phyloP scores from a whole-genome alignment of 2,113 vertebrate species.

The Bothrops jararaca region DNA sequence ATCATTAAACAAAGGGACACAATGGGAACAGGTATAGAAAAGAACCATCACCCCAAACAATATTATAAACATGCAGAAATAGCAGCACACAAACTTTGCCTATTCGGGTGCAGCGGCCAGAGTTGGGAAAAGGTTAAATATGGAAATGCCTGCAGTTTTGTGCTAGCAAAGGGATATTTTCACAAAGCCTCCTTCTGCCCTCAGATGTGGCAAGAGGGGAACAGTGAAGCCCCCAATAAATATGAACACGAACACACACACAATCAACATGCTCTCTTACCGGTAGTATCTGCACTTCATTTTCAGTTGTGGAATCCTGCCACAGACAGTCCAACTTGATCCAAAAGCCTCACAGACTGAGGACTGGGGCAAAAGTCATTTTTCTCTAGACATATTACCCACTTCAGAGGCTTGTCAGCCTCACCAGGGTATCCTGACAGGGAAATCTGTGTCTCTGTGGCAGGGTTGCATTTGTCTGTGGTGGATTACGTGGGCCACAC shows the following conservation, averaged over 20 bases:
- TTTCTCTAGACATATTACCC: not conserved
- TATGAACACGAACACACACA: not conserved
- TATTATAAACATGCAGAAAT: not conserved
- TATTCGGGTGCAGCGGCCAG: not conserved
- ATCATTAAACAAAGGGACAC: not conserved
- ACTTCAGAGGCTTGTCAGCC: not conserved
- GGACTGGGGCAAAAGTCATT: not conserved
- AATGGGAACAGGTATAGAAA: not conserved
- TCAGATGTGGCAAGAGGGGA: not conserved
- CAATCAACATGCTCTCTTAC: no score
- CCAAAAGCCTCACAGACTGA: not conserved
- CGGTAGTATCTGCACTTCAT: no score
- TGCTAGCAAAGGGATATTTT: not conserved
- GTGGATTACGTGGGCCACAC: not conserved
- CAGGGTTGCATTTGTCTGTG: not conserved
- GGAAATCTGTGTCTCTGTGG: not conserved
- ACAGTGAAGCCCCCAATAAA: not conserved
- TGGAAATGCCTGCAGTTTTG: not conserved
- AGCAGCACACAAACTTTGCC: not conserved
- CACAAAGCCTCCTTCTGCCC: not conserved
- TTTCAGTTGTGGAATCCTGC: not conserved
- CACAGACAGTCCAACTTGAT: not conserved
- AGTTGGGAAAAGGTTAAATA: slow-evolving; percentile 18
- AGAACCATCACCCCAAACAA: not conserved
- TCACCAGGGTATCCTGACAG: no score